Evolutionary conservation across 2,888 invertebrate species (phyloP), one percentile per base, ranked within the genome.

Genomic region (Hemaris fuciformis): DNA sequence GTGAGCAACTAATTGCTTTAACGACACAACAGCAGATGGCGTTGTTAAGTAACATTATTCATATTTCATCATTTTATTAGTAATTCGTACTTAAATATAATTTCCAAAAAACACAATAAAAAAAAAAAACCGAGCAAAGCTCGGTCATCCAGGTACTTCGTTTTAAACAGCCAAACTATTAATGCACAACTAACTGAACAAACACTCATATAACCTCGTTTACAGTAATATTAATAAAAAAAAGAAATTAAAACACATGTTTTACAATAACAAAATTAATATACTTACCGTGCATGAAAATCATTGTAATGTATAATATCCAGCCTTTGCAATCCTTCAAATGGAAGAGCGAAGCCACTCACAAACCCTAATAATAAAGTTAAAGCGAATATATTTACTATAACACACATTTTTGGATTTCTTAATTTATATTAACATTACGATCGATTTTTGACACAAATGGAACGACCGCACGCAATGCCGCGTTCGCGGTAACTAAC

Each of bases 221-320:
- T 18, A 20, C 8, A n/a, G n/a, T n/a, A 57, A 38, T 13, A 38
- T 13, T 10, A 20, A 56, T 34, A 2, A 34, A 22, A n/a, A 34
- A 20, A 22, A 20, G 13, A 8, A 20, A 57, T 34, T 34, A 22
- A 22, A 3, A 57, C 34, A 57, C 13, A 22, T 22, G 34, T 59
- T n/a, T 43, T 45, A 42, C 20, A 15, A 42, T 3, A 56, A 61
- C 57, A 42, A 62, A 22, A 57, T 45, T 64, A 46, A 62, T 63
- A 34, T n/a, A 76, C 88, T 80, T 79, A 93, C 93, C 93, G 90
- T 10, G 94, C 93, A 71, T 94, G 94, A 73, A 94, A 94, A 83
- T 94, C 94, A 70, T 94, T 94, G 59, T 93, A 90, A 72, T 94
- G 94, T 59, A 94, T 87, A 58, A 95, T 89, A 67, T 94, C 93